phyloP scores from a whole-genome alignment of 2,888 invertebrate genomes.

The Conops quadrifasciatus region DNA sequence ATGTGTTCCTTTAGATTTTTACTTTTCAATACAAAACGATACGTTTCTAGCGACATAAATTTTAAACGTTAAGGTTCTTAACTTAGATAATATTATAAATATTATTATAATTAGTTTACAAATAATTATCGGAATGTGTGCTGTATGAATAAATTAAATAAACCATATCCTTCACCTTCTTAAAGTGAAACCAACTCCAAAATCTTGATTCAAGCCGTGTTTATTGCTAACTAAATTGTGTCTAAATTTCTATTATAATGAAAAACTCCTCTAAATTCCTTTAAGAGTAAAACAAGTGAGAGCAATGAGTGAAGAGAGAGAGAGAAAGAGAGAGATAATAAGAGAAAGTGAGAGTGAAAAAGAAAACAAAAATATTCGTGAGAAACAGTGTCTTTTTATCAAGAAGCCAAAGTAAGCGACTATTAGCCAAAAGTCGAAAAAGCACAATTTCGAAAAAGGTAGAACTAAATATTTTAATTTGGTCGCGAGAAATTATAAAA shows the following conservation, averaged over 20 bases:
- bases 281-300: slow-evolving; percentile 28
- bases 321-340: slow-evolving; percentile 4
- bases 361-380: slow-evolving; percentile 4
- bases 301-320: slow-evolving; percentile 24
- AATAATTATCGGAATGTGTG: too few relatives aligned
- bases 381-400: slow-evolving; percentile 2
- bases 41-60: too few relatives aligned
- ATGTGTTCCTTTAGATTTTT: too few relatives aligned
- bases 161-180: neutral
- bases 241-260: slow-evolving; percentile 59
- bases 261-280: slow-evolving; percentile 53
- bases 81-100: too few relatives aligned
- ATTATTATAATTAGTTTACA: too few relatives aligned
- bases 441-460: slow-evolving; percentile 34
- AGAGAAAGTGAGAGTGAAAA: slow-evolving; percentile 10
- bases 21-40: too few relatives aligned
- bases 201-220: neutral
- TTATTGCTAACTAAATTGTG: neutral
- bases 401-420: slow-evolving; percentile 41
- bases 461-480: neutral
- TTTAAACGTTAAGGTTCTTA: too few relatives aligned
- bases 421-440: slow-evolving; percentile 35
- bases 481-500: too few relatives aligned
- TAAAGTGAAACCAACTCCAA: neutral
- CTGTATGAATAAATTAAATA: neutral